Percentiles rank a stretch among this genome's conserved stretches.
Evolutionary conservation across 1,140 invertebrate genomes (phyloP).

Genomic region (Drosophila kanapiae): DNA sequence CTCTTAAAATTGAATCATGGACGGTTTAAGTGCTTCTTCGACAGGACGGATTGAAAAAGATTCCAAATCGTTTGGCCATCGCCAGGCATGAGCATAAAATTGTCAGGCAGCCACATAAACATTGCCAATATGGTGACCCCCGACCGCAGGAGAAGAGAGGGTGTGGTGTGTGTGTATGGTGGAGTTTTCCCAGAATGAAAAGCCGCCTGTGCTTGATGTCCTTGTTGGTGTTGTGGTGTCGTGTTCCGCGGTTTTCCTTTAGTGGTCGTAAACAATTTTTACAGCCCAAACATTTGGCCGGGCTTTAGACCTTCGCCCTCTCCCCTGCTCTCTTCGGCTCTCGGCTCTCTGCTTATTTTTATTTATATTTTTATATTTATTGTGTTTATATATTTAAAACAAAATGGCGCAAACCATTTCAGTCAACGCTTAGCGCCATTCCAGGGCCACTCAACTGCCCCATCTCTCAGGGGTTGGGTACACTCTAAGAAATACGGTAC

Average conservation of each 20-base stretch:
- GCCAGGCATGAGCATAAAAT: slow-evolving; percentile 45
- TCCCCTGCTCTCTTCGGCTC: not conserved
- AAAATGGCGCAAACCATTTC: slow-evolving; percentile 62
- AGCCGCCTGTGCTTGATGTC: slow-evolving; percentile 21
- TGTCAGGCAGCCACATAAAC: slow-evolving; percentile 67
- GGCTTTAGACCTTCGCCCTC: slow-evolving; percentile 34
- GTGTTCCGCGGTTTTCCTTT: slow-evolving; percentile 73
- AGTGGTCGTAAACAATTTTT: slow-evolving; percentile 81
- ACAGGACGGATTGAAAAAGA: slow-evolving; percentile 41
- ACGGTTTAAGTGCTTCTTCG: slow-evolving; percentile 25
- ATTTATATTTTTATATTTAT: slow-evolving; percentile 72
- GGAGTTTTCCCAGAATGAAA: not conserved
- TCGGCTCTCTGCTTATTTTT: slow-evolving; percentile 22
- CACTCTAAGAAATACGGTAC: not conserved
- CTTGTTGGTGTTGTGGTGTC: slow-evolving; percentile 38
- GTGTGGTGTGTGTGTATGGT: too few relatives aligned
- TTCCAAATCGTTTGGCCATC: slow-evolving; percentile 48
- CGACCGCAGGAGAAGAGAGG: slow-evolving; percentile 30
- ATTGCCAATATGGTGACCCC: slow-evolving; percentile 71
- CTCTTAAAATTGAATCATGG: slow-evolving; percentile 45
- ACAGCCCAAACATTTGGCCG: slow-evolving; percentile 75
- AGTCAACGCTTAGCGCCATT: slow-evolving; percentile 64
- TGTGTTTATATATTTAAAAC: slow-evolving; percentile 69
- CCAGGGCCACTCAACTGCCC: slow-evolving; percentile 35
- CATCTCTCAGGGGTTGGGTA: too few relatives aligned